Conservation (phyloP, 2,113 vertebrate species). For the Sprattus sprattus region DNA sequence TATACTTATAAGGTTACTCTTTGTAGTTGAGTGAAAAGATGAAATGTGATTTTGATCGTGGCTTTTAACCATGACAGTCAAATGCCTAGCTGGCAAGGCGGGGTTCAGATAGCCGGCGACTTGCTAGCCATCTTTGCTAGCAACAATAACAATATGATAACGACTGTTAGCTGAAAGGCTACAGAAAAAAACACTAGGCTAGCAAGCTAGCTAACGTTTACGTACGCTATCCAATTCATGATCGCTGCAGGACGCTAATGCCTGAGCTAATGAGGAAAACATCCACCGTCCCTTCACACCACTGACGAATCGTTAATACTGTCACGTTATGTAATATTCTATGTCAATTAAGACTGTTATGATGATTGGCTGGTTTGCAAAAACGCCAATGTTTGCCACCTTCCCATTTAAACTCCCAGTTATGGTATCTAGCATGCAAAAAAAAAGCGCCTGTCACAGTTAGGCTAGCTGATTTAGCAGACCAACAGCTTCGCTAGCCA, state of each 20-base stretch:
- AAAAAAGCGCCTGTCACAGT: background rate
- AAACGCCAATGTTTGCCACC: background rate
- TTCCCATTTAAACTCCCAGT: background rate
- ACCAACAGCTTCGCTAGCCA: conserved; percentile 20
- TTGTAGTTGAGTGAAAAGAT: background rate
- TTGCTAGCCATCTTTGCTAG: conserved; percentile 33
- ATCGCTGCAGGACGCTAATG: background rate
- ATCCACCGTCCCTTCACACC: background rate
- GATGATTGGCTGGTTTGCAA: background rate
- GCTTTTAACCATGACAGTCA: background rate
- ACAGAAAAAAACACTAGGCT: conserved; percentile 1
- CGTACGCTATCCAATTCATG: background rate
- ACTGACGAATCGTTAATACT: background rate
- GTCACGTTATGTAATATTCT: background rate
- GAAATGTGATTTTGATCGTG: background rate
- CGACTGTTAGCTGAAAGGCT: background rate
- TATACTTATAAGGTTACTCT: background rate
- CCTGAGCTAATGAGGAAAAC: background rate
- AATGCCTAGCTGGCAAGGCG: conserved; percentile 19
- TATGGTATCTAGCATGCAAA: background rate
- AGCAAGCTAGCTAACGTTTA: background rate
- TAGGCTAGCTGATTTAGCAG: background rate
- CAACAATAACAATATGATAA: conserved; percentile 10
- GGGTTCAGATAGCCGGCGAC: background rate
- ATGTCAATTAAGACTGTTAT: background rate